Conservation (phyloP, 2,113 vertebrate species). For the Ophthalmolycus amberensis region DNA sequence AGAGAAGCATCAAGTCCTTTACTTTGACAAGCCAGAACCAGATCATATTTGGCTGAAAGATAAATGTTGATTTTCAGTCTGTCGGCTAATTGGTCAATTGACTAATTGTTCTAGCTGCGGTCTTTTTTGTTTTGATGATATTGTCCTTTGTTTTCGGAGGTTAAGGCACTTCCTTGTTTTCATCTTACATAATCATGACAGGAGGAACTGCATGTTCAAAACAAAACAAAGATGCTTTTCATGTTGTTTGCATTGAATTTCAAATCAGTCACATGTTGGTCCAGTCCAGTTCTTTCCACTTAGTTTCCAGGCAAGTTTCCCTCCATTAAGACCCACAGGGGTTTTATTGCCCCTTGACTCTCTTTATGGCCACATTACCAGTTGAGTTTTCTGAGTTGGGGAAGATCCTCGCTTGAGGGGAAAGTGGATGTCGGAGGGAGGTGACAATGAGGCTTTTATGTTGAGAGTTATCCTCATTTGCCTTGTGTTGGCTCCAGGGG, state of each 20-base stretch:
- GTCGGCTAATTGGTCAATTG: too few relatives aligned
- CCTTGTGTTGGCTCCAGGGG: constrained; percentile 72
- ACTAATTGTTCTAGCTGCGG: background rate
- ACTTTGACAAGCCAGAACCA: background rate
- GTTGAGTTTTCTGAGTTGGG: constrained; percentile 20
- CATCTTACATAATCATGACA: background rate
- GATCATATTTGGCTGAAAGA: background rate
- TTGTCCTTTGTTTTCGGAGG: background rate
- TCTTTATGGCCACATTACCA: constrained; percentile 8
- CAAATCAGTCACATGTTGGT: background rate
- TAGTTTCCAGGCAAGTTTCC: constrained; percentile 9
- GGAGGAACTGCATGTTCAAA: background rate
- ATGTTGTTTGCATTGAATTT: constrained; percentile 34
- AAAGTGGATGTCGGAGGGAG: constrained; percentile 58
- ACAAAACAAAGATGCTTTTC: constrained; percentile 27
- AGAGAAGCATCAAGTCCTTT: background rate
- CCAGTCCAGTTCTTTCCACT: background rate
- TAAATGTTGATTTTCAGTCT: rapidly evolving
- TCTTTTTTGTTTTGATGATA: background rate
- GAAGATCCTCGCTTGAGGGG: constrained; percentile 49
- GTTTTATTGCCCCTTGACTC: constrained; percentile 23
- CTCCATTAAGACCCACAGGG: background rate
- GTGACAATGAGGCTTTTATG: constrained; percentile 79
- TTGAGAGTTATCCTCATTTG: constrained; percentile 59
- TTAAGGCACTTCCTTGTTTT: background rate